A percentile compares a stretch with the other conserved stretches of the same genome.
Evolutionary conservation across 2,113 vertebrate genomes (phyloP).

Genomic region (Pyxicephalus adspersus): DNA sequence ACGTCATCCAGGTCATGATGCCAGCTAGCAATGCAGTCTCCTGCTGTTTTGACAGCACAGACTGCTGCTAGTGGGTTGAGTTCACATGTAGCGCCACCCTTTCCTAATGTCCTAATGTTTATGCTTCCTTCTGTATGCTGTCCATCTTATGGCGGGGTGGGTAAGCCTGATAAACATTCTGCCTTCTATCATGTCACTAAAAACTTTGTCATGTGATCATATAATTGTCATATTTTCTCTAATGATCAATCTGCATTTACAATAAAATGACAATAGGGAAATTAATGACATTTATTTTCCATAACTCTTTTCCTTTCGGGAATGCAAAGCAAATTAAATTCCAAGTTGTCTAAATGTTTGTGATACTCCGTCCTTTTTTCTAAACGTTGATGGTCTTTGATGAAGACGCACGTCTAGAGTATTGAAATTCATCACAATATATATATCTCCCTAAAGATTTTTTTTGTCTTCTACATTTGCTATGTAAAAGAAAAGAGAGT

Average conservation of each 20-base stretch:
- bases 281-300: slow-evolving; percentile 37
- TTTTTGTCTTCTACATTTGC: slow-evolving; percentile 4
- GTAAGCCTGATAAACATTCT: slow-evolving; percentile 25
- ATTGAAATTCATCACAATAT: slow-evolving; percentile 24
- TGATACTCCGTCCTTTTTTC: not conserved
- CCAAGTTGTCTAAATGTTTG: not conserved
- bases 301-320: slow-evolving; percentile 16
- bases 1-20: too few species aligned
- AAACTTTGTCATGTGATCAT: slow-evolving; percentile 7
- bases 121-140: too few species aligned
- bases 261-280: slow-evolving; percentile 31
- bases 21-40: too few species aligned
- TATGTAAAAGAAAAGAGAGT: not conserved
- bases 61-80: too few species aligned
- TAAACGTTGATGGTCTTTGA: slow-evolving; percentile 9
- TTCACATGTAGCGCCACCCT: too few species aligned
- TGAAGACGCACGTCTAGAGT: not conserved
- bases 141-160: too few species aligned
- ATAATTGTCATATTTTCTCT: slow-evolving; percentile 21
- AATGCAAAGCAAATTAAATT: slow-evolving; percentile 2
- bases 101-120: too few species aligned
- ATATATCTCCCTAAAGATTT: slow-evolving; percentile 14
- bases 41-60: too few species aligned
- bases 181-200: not conserved
- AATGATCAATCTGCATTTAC: slow-evolving; percentile 29